phyloP scores from a whole-genome alignment of 2,113 vertebrate species.

The Podarcis muralis region DNA sequence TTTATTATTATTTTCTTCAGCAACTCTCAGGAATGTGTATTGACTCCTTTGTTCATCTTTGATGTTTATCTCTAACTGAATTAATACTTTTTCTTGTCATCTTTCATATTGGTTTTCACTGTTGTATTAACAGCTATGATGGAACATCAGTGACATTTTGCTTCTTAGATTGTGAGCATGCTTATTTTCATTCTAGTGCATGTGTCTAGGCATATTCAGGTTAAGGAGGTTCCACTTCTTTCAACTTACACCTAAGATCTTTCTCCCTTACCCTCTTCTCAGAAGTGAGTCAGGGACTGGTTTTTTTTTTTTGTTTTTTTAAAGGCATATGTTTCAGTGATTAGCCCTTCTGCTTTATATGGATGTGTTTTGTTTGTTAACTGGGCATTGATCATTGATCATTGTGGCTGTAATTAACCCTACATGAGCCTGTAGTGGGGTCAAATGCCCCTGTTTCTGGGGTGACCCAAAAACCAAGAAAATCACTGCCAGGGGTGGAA shows the following conservation, averaged over 20 bases:
- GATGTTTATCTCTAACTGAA: background rate
- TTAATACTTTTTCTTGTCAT: background rate
- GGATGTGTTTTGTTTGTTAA: too few species aligned
- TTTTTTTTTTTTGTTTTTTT: too few species aligned
- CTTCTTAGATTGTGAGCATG: accelerated
- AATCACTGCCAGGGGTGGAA: too few species aligned
- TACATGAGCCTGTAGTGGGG: too few species aligned
- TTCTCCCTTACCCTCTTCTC: background rate
- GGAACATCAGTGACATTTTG: background rate
- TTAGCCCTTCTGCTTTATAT: too few species aligned
- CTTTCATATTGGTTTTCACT: slow-evolving; percentile 7
- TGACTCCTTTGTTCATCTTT: background rate
- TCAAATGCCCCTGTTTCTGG: too few species aligned
- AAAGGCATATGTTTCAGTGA: too few species aligned
- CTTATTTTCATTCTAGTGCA: background rate
- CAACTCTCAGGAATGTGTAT: background rate
- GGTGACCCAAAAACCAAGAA: too few species aligned
- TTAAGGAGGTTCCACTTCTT: background rate
- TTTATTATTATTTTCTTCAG: slow-evolving; percentile 23
- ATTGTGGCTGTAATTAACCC: too few species aligned
- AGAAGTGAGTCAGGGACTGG: too few species aligned
- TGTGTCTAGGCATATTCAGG: background rate
- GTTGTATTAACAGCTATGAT: background rate
- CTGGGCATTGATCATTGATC: too few species aligned
- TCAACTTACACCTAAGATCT: background rate